These are phyloP conservation scores for Poecilia wingei DNA, from an alignment of 2,797 vertebrate species.

Conservation along the genomic window DNA sequence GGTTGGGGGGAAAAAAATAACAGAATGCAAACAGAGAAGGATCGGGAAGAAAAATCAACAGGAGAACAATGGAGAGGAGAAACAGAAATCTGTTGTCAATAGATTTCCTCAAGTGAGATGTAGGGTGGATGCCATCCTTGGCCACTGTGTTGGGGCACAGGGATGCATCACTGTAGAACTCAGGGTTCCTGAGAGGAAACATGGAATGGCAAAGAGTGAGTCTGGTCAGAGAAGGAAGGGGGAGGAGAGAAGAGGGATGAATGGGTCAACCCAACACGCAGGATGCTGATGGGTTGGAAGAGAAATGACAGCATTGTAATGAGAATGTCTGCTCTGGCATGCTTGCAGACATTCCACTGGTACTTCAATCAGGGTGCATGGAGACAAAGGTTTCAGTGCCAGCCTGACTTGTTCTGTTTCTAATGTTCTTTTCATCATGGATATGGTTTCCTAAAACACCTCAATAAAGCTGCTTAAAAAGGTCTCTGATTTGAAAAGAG, in stretches of 20 bases:
- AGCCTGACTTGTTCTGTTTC: constrained; percentile 32
- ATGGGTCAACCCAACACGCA: constrained; percentile 59
- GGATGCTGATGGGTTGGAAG: constrained; percentile 71
- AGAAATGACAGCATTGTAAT: constrained; percentile 75
- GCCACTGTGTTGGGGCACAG: constrained; percentile 60
- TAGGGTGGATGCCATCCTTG: constrained; percentile 76
- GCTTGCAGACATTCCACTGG: constrained; percentile 81
- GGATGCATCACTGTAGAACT: constrained; percentile 69
- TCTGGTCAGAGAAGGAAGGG: constrained; percentile 27
- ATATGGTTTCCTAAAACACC: neutral
- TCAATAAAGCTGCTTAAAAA: neutral
- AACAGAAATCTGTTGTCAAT: constrained; percentile 92
- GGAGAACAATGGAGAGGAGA: constrained; percentile 62
- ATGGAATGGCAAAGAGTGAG: constrained; percentile 73
- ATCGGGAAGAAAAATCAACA: constrained; percentile 62
- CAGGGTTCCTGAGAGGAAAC: constrained; percentile 73
- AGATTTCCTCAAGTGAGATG: constrained; percentile 82
- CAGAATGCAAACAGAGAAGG: constrained; percentile 71
- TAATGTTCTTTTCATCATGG: constrained; percentile 22
- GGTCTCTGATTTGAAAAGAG: constrained; percentile 24
- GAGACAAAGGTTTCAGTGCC: constrained; percentile 84
- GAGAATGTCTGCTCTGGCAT: constrained; percentile 78
- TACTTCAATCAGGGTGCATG: constrained; percentile 73
- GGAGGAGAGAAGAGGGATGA: constrained; percentile 30
- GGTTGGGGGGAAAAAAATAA: constrained; percentile 54